A percentile compares a stretch with the other conserved stretches of the same genome.
phyloP scores from a whole-genome alignment of 1,140 invertebrate genomes.

The Cataglyphis hispanica region DNA sequence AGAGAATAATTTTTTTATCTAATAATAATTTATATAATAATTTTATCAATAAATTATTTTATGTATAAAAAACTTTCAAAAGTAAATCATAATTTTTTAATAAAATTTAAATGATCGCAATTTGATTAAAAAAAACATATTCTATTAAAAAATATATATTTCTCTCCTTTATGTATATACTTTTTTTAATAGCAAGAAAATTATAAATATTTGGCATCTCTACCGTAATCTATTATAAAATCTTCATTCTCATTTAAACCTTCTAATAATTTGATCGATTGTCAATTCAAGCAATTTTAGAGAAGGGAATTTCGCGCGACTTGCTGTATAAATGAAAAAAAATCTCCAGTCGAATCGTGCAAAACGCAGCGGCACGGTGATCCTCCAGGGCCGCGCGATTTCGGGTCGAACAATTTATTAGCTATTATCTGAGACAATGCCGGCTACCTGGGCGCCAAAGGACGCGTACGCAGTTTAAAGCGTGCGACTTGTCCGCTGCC shows the following conservation, averaged over 20 bases:
- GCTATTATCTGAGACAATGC: slow-evolving; percentile 85
- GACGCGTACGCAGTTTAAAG: slow-evolving; percentile 66
- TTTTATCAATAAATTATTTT: too few relatives aligned
- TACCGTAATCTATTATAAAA: neutral
- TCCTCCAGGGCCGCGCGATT: slow-evolving; percentile 73
- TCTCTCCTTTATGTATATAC: neutral
- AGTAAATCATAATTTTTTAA: too few relatives aligned
- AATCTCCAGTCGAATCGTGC: neutral
- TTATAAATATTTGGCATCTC: neutral
- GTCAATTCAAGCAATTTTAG: neutral
- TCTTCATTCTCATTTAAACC: neutral
- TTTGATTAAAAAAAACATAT: too few relatives aligned
- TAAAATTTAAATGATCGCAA: too few relatives aligned
- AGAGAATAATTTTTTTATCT: too few relatives aligned
- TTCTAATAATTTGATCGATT: slow-evolving; percentile 36
- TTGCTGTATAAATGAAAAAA: neutral
- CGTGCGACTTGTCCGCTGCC: slow-evolving; percentile 25
- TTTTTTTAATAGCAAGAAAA: neutral
- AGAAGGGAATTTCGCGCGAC: slow-evolving; percentile 9
- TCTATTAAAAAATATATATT: too few relatives aligned
- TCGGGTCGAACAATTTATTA: slow-evolving; percentile 84
- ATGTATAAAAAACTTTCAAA: too few relatives aligned
- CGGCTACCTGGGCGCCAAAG: slow-evolving; percentile 82
- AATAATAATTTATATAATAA: too few relatives aligned
- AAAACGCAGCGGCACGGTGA: slow-evolving; percentile 73